Evolutionary conservation across 1,140 invertebrate genomes (phyloP).

Genomic region (Ladona fulva): DNA sequence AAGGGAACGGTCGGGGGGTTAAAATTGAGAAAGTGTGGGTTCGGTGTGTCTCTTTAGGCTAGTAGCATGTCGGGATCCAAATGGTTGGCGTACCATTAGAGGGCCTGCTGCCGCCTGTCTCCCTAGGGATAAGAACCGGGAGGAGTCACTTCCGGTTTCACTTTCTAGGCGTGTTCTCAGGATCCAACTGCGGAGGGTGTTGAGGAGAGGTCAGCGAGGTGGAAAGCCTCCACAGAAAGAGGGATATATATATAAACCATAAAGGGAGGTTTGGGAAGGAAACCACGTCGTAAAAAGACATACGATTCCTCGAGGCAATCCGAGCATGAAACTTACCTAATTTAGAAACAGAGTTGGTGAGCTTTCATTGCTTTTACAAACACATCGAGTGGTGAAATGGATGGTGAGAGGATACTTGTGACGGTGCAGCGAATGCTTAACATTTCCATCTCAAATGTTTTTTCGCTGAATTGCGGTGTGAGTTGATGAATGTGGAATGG

Average conservation of each 20-base stretch:
- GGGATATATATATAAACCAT: background rate
- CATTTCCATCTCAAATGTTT: too few relatives aligned
- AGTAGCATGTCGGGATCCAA: background rate
- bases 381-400: background rate
- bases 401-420: background rate
- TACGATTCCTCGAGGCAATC: background rate
- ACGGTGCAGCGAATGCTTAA: too few relatives aligned
- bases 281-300: background rate
- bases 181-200: background rate
- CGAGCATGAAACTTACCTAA: background rate
- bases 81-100: background rate
- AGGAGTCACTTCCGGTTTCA: background rate
- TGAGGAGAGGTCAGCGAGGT: background rate
- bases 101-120: background rate
- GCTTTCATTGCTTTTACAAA: background rate
- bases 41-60: background rate
- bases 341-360: background rate
- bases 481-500: too few relatives aligned
- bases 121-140: background rate
- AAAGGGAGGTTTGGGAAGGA: background rate
- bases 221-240: background rate
- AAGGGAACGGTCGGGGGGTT: background rate
- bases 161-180: background rate
- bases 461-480: too few relatives aligned
- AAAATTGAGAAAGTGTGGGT: background rate